Conservation (phyloP, 2,797 vertebrate species). For the Hirundo rustica region DNA sequence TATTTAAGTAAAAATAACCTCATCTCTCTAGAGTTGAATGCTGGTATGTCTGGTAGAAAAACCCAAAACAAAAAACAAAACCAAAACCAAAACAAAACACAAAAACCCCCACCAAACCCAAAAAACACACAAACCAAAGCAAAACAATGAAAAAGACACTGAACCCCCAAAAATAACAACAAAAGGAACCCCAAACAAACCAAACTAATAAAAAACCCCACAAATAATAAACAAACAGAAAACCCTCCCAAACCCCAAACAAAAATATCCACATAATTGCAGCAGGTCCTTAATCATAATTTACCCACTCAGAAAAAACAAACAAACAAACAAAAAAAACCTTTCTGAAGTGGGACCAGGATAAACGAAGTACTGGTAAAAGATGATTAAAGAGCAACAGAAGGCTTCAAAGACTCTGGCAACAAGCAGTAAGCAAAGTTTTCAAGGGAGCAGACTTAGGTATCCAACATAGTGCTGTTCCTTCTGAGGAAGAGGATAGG, state of each 20-base stretch:
- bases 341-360: not conserved
- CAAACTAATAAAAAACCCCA: not conserved
- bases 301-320: not conserved
- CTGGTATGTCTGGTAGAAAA: not conserved
- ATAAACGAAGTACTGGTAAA: not conserved
- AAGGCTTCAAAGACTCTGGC: not conserved
- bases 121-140: not conserved
- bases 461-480: not conserved
- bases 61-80: too few relatives aligned
- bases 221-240: not conserved
- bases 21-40: not conserved
- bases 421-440: not conserved
- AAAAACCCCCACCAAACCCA: not conserved
- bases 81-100: too few relatives aligned
- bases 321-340: not conserved
- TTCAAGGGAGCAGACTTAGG: not conserved
- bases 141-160: not conserved
- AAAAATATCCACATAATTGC: not conserved
- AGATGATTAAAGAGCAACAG: not conserved
- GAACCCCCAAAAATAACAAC: accelerated
- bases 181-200: not conserved
- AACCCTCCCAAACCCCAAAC: not conserved
- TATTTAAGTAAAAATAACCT: not conserved
- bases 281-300: not conserved
- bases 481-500: not conserved